These are phyloP conservation scores for Catamblyrhynchus diadema DNA, from an alignment of 2,797 vertebrate species.

Conservation along the genomic window DNA sequence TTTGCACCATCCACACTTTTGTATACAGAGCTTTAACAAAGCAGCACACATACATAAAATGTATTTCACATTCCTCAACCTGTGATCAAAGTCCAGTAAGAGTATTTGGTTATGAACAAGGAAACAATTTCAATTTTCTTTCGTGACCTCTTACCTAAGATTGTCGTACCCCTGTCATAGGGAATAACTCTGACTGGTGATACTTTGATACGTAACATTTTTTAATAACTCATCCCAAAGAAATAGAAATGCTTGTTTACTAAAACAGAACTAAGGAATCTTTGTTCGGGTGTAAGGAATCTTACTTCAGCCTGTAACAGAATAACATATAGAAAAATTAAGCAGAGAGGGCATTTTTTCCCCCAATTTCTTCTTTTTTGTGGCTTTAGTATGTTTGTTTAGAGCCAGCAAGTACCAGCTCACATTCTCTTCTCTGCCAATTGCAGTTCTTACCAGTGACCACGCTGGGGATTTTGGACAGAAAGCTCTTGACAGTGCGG, in stretches of 20 bases:
- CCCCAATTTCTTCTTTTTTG: not conserved
- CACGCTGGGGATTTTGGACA: constrained; percentile 98
- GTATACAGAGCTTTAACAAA: not conserved
- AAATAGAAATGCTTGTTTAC: not conserved
- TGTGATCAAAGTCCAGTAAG: not conserved
- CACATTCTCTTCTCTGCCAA: not conserved
- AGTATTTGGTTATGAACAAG: not conserved
- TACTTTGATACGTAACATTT: not conserved
- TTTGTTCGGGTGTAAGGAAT: not conserved
- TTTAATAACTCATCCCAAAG: not conserved
- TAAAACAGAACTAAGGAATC: not conserved
- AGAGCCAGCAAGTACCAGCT: not conserved
- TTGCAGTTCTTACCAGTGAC: constrained; percentile 84
- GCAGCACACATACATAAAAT: not conserved
- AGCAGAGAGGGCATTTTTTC: not conserved
- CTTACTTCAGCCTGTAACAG: not conserved
- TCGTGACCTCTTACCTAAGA: not conserved
- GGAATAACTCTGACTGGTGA: not conserved
- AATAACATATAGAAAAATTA: not conserved
- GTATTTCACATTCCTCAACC: not conserved
- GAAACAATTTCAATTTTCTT: not conserved
- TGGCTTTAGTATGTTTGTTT: not conserved
- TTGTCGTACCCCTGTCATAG: not conserved
- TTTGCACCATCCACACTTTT: not conserved
- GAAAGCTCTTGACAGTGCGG: constrained; percentile 98